phyloP scores from a whole-genome alignment of 2,113 vertebrate species.

The Xenopus borealis region DNA sequence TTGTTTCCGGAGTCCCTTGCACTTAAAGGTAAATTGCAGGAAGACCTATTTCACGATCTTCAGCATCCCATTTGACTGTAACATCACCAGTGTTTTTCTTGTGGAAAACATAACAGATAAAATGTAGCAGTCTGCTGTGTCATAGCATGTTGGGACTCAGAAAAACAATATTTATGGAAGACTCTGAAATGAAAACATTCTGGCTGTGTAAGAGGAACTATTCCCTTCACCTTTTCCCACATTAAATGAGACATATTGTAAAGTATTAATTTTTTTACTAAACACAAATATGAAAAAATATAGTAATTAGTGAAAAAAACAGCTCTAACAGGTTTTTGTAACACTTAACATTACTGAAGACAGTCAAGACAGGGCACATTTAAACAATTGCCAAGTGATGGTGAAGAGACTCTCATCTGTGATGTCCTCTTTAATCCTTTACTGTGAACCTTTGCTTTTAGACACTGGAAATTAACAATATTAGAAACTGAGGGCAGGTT shows the following conservation, averaged over 20 bases:
- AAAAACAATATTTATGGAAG: conserved; percentile 37
- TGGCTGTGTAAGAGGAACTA: background rate
- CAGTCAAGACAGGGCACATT: conserved; percentile 33
- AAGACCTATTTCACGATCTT: no score
- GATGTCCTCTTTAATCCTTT: conserved; percentile 13
- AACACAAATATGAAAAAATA: conserved; percentile 35
- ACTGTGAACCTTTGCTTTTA: no score
- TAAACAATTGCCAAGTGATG: conserved; percentile 38
- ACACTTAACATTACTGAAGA: conserved; percentile 27
- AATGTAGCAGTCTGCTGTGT: conserved; percentile 6
- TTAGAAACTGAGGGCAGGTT: conserved; percentile 12
- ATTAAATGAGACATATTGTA: conserved; percentile 30
- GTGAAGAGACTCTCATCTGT: conserved; percentile 13
- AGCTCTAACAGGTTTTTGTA: conserved; percentile 14
- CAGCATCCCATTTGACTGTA: no score
- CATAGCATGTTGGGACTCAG: conserved; percentile 17
- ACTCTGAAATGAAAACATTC: conserved; percentile 23
- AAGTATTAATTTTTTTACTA: conserved; percentile 13
- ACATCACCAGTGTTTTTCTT: no score
- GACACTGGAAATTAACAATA: background rate
- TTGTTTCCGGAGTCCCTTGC: no score
- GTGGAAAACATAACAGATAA: background rate
- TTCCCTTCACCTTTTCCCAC: background rate
- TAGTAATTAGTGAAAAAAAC: conserved; percentile 18
- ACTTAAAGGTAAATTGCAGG: no score